Conservation (phyloP, 2,113 vertebrate genomes). For the Nothocercus julius region DNA sequence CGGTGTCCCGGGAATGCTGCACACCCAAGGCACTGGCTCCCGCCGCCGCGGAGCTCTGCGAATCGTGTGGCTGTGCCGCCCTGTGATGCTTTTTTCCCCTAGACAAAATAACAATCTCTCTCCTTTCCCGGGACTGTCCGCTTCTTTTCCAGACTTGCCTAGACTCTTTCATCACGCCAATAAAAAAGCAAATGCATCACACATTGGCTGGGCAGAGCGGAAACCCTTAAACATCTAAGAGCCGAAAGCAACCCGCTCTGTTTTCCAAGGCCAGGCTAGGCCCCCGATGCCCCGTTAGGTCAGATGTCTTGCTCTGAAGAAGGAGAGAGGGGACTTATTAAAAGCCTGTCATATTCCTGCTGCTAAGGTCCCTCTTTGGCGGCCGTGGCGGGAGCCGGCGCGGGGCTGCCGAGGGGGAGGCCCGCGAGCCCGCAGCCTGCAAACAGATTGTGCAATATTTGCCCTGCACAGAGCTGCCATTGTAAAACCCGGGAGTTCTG, state of each 20-base stretch:
- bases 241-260: constrained; percentile 1
- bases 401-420: constrained; percentile 65
- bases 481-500: constrained; percentile 79
- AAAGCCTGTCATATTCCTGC: constrained; percentile 73
- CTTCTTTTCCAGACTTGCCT: constrained; percentile 62
- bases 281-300: constrained; percentile 60
- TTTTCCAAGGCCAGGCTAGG: background rate
- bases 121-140: background rate
- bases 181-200: constrained; percentile 55
- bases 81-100: background rate
- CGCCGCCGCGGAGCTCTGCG: too few relatives aligned
- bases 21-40: too few relatives aligned
- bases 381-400: constrained; percentile 45
- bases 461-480: constrained; percentile 80
- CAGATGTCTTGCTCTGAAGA: constrained; percentile 69
- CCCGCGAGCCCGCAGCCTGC: constrained; percentile 52
- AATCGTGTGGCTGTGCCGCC: background rate
- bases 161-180: constrained; percentile 60
- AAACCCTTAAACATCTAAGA: constrained; percentile 75
- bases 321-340: constrained; percentile 69
- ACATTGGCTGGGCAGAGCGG: constrained; percentile 38
- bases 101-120: constrained; percentile 57
- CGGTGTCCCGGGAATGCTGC: background rate
- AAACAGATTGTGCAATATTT: constrained; percentile 79
- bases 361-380: constrained; percentile 54